Base-by-base conservation (phyloP, 30 jellyfish, hydroid and myxozoan species). In the Clytia hemisphaerica region DNA sequence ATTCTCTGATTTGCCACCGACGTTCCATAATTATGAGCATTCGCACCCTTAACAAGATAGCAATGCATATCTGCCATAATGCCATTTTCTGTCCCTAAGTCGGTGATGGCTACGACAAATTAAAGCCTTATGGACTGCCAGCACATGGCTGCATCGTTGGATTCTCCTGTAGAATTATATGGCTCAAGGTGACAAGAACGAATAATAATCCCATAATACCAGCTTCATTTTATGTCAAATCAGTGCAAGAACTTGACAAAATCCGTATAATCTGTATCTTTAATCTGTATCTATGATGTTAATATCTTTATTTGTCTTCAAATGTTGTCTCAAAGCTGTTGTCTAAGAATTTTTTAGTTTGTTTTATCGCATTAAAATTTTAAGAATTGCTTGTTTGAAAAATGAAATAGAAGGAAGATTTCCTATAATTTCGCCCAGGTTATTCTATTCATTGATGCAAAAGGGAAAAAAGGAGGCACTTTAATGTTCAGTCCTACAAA, bases 71-170 rank as follows among this genome's bases (percentile, higher is more conserved):
- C 68, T 33, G 76, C 76, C 22, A 28, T 45, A 63, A 0, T 34
- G n/a, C 76, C 76, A 63, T 63, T 63, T 26, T 63, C 76, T 32
- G 76, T 33, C 18, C 76, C 76, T 18, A 59, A 14, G 69, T 63
- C 18, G 45, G 42, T 58, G 85, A 73, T 59, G 85, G 85, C 38
- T 73, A 73, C 48, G 70, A 73, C 34, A 73, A 73, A 49, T 57
- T 73, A 57, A 73, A 73, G 70, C 70, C 78, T 36, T 58, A 61
- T 42, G 67, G 82, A 50, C 73, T 78, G 34, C 84, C 78, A 77
- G 68, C 65, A 12, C 91, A 77, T 50, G 91, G 92, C 10, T 78
- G 93, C 37, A 64, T 68, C 51, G 84, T 67, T 78, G 93, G 93
- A 5, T 78, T 71, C 67, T 63, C 84, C 46, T 73, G 93, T n/a